phyloP scores from a whole-genome alignment of 2,113 vertebrate species.

The Polypterus bichir region DNA sequence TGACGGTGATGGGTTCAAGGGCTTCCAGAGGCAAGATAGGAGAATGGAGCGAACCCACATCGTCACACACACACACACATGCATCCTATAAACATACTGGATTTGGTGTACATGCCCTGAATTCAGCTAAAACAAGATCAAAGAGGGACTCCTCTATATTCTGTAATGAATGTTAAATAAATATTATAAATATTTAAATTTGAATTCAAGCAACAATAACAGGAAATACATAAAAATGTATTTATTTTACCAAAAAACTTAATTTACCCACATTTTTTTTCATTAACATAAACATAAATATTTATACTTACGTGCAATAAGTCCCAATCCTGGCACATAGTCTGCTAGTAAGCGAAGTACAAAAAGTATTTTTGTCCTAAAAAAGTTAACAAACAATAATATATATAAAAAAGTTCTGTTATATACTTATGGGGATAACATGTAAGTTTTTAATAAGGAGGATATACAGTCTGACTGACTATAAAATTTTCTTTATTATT shows the following conservation, averaged over 20 bases:
- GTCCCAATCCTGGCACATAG: conserved; percentile 72
- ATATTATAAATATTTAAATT: background rate
- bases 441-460: conserved; percentile 16
- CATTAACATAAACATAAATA: background rate
- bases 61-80: no score
- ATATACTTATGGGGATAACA: accelerated
- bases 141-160: no score
- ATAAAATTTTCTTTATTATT: background rate
- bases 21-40: no score
- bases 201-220: background rate
- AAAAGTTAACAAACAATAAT: conserved; percentile 14
- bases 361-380: conserved; percentile 78
- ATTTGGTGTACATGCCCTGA: background rate
- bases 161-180: background rate
- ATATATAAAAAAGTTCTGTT: conserved; percentile 8
- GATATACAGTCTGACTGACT: background rate
- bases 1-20: no score
- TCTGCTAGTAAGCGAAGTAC: conserved; percentile 75
- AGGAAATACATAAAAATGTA: background rate
- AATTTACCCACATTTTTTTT: background rate
- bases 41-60: no score
- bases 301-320: conserved; percentile 71
- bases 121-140: background rate
- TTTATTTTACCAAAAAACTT: background rate
- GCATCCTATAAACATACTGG: no score